Conservation (phyloP, 1,140 invertebrate species). For the Rhopalosiphum maidis region DNA sequence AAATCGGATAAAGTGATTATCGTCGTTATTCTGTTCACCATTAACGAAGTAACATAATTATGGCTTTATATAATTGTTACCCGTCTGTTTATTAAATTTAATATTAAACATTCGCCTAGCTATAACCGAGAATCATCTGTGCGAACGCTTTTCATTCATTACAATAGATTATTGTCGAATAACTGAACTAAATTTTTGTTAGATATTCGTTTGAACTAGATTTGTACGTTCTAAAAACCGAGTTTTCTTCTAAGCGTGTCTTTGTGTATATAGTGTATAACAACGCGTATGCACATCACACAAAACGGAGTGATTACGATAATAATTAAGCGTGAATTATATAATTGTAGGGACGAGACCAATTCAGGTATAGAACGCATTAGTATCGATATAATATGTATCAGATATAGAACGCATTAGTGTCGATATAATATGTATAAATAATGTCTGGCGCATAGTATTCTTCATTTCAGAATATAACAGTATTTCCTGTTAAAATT, state of each 20-base stretch:
- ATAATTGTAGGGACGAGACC: not conserved
- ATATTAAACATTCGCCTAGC: not conserved
- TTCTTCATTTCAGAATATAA: no score
- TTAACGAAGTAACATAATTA: no score
- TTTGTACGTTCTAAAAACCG: not conserved
- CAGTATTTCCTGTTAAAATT: no score
- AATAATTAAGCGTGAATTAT: not conserved
- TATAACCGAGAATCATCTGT: not conserved
- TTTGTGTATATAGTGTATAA: not conserved
- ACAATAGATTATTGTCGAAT: not conserved
- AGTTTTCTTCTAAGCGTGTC: not conserved
- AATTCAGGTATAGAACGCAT: not conserved
- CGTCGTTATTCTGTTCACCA: no score
- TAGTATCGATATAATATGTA: not conserved
- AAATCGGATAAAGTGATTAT: no score
- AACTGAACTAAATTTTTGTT: not conserved
- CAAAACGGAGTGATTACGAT: not conserved
- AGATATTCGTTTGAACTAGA: not conserved
- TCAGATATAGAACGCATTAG: not conserved
- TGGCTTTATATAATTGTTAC: not conserved
- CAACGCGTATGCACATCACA: not conserved
- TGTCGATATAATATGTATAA: no score
- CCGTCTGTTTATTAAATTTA: not conserved
- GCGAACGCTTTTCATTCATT: not conserved
- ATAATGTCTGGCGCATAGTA: no score